Percentiles rank a stretch among this genome's conserved stretches.
Conservation (phyloP, 2,888 invertebrate species). For the Xanthostigma xanthostigma region DNA sequence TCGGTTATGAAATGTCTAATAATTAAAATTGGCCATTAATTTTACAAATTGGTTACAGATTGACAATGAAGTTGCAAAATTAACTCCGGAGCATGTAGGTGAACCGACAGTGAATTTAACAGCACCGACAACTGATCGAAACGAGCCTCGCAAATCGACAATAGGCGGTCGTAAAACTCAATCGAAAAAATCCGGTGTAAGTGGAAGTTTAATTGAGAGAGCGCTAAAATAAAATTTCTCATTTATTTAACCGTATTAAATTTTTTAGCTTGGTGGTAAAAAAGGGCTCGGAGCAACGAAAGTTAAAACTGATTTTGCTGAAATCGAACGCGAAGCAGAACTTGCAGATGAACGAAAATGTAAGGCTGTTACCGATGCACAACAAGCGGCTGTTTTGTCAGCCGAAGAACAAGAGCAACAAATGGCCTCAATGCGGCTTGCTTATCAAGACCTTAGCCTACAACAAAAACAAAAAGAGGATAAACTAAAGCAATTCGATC, state of each 20-base stretch:
- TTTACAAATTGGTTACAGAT: no score
- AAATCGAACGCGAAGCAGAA: constrained; percentile 81
- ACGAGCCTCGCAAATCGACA: constrained; percentile 42
- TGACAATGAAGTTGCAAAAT: no score
- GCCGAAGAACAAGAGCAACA: constrained; percentile 53
- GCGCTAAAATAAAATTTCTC: background rate
- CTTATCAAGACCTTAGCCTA: constrained; percentile 62
- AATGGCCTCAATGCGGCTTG: constrained; percentile 50
- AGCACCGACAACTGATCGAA: constrained; percentile 13
- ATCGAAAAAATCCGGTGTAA: constrained; percentile 53
- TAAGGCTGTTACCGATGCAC: constrained; percentile 27
- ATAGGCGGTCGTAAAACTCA: constrained; percentile 56
- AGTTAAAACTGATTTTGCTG: constrained; percentile 88
- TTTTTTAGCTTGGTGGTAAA: constrained; percentile 61
- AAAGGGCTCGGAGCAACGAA: constrained; percentile 89
- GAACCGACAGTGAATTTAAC: constrained; percentile 26
- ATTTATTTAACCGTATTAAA: background rate
- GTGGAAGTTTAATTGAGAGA: constrained; percentile 16
- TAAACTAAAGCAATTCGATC: constrained; percentile 55
- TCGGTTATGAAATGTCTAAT: no score
- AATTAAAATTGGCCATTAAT: no score
- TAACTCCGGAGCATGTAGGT: constrained; percentile 11
- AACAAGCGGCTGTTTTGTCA: constrained; percentile 27
- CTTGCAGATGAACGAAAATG: constrained; percentile 56
- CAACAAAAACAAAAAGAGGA: constrained; percentile 58